These are phyloP conservation scores for Forpus xanthops DNA, from an alignment of 2,797 vertebrate genomes.

Conservation along the genomic window DNA sequence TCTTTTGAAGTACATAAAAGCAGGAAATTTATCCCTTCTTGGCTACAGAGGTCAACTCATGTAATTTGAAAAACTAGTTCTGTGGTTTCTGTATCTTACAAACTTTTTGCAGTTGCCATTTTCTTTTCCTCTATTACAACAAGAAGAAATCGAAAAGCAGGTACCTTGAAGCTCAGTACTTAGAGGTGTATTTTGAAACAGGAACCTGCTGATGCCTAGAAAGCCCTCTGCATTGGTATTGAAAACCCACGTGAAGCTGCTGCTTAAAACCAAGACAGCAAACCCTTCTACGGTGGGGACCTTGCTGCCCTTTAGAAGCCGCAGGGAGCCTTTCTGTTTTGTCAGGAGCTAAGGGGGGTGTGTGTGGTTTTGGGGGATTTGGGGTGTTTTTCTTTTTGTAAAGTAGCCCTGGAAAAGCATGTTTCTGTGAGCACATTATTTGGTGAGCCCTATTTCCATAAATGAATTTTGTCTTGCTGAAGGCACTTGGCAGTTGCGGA, in stretches of 20 bases:
- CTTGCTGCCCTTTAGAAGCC: neutral
- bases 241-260: neutral
- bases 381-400: neutral
- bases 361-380: neutral
- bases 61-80: neutral
- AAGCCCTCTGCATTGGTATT: neutral
- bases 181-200: neutral
- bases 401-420: neutral
- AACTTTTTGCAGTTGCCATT: neutral
- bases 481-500: slow-evolving; percentile 16
- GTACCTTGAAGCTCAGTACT: neutral
- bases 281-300: neutral
- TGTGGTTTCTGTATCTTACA: neutral
- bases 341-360: neutral
- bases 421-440: neutral
- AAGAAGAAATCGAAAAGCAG: neutral
- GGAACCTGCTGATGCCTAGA: neutral
- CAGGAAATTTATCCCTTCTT: neutral
- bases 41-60: neutral
- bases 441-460: neutral
- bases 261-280: neutral
- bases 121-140: neutral
- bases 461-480: slow-evolving; percentile 30
- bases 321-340: neutral
- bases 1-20: neutral